Evolutionary conservation across 2,797 vertebrate species (phyloP).

Genomic region (Gymnoscopelus microlampas): DNA sequence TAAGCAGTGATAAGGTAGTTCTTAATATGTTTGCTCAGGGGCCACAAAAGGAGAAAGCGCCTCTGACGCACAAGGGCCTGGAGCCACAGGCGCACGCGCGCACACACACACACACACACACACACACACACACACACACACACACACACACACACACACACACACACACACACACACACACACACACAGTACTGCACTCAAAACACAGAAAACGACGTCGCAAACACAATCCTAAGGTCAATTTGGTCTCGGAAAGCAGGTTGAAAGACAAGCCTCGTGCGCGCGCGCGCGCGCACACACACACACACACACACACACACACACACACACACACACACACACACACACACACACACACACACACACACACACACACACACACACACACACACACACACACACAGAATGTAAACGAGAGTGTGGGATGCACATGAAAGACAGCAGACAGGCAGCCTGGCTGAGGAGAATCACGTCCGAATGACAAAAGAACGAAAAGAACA

Average conservation of each 20-base stretch:
- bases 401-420: constrained; percentile 32
- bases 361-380: constrained; percentile 20
- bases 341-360: constrained; percentile 8
- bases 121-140: constrained; percentile 24
- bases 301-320: constrained; percentile 17
- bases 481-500: constrained; percentile 33
- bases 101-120: constrained; percentile 25
- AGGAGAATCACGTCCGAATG: constrained; percentile 28
- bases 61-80: constrained; percentile 83
- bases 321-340: constrained; percentile 33
- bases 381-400: constrained; percentile 19
- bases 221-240: constrained; percentile 30
- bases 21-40: constrained; percentile 86
- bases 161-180: constrained; percentile 28
- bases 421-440: constrained; percentile 61
- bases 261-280: background rate
- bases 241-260: constrained; percentile 29
- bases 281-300: constrained; percentile 9
- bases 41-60: constrained; percentile 76
- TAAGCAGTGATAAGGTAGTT: constrained; percentile 83
- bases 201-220: constrained; percentile 41
- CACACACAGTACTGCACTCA: constrained; percentile 49
- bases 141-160: constrained; percentile 22
- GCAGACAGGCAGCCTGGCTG: constrained; percentile 32
- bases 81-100: constrained; percentile 52